Base-by-base conservation (phyloP, 2,113 vertebrate species). In the Osmerus eperlanus region DNA sequence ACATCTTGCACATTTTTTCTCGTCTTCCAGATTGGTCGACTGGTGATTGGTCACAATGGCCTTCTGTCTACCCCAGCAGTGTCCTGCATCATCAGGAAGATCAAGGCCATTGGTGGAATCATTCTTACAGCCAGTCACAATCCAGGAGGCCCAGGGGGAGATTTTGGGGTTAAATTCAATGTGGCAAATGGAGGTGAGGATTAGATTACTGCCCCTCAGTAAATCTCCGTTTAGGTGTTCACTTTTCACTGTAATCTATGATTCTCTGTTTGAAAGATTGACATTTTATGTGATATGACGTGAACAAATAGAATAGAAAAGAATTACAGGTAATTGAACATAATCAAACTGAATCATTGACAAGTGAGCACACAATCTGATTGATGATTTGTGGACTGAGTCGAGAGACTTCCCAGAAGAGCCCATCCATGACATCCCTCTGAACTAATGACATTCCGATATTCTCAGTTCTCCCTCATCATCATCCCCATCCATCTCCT, bases 161-260 rank as follows among this genome's bases (percentile, higher is more conserved):
- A 98, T 83, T 99, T 99, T 89, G 97, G 97, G 79, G 90, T 99
- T 73, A 99, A 99, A 87, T 99, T 99, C 84, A 98, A 98, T 74
- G 93, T 99, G 83, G 89, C 97, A 56, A 99, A 96, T 86, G 97
- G 97, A 94, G 97, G 97, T 97, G 89, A 83, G 91, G 77, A 4
- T 21, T 9, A 3, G 0, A 65, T 14, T 51, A 55, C 21, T 19
- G 32, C 14, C 58, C 9, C 19, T 60, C 54, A 41, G 7, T 59
- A 60, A 59, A 66, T 15, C 2, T 41, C 4, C 4, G 9, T 41
- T 63, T 53, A 23, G 47, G 9, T 41, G 25, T 47, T 47, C 41
- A 47, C 41, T 11, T 47, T 47, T 7, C 41, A 47, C 41, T 47
- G 1, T 11, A 12, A 47, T 47, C 9, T 47, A 47, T 47, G 9